phyloP scores from a whole-genome alignment of 2,113 vertebrate genomes.

The Cricetomys ansorgei region DNA sequence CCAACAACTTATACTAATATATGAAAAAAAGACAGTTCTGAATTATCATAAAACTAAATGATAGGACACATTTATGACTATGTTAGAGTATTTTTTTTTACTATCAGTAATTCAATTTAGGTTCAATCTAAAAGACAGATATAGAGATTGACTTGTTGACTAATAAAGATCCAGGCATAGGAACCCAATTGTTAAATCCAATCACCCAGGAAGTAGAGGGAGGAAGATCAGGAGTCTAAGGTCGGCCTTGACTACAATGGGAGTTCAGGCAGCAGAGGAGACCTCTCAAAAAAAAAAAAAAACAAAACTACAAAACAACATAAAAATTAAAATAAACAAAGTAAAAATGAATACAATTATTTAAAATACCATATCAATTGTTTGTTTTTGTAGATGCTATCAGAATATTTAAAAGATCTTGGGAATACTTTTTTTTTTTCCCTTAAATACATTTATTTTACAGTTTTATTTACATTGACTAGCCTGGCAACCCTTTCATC shows the following conservation, averaged over 20 bases:
- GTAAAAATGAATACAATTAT: slow-evolving; percentile 9
- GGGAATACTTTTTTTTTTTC: slow-evolving; percentile 65
- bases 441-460: slow-evolving; percentile 75
- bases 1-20: background rate
- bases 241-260: background rate
- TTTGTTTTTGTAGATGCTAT: slow-evolving; percentile 66
- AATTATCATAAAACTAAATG: slow-evolving; percentile 50
- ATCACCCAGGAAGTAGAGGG: background rate
- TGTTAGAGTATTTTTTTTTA: background rate
- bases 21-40: background rate
- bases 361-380: slow-evolving; percentile 67
- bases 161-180: background rate
- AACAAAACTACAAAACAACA: background rate
- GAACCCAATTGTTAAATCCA: background rate
- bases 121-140: slow-evolving; percentile 50
- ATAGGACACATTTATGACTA: background rate
- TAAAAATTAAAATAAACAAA: slow-evolving; percentile 17
- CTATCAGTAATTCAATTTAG: slow-evolving; percentile 59
- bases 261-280: background rate
- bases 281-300: background rate
- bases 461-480: slow-evolving; percentile 73
- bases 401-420: slow-evolving; percentile 68
- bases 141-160: slow-evolving; percentile 58
- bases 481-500: slow-evolving; percentile 70
- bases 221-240: background rate